Percentiles rank a stretch among this genome's conserved stretches.
These are phyloP conservation scores for Drosophila hydei DNA, from an alignment of 1,140 invertebrate species.

Conservation along the genomic window DNA sequence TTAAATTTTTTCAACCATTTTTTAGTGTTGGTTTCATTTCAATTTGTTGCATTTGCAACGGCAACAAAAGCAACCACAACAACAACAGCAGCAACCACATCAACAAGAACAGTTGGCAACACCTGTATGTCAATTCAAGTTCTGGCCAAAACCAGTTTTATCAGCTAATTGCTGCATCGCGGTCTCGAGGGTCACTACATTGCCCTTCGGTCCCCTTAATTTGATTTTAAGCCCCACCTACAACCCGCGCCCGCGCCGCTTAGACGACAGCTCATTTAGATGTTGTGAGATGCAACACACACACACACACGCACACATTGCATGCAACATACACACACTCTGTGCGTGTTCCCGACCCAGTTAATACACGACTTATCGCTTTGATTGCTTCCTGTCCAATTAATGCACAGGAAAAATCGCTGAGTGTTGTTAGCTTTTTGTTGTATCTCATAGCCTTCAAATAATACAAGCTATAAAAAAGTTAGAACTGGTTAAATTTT, in stretches of 20 bases:
- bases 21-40: no score
- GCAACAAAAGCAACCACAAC: constrained; percentile 8
- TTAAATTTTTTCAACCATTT: not conserved
- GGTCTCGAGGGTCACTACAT: not conserved
- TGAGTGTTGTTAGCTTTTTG: constrained; percentile 5
- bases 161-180: constrained; percentile 31
- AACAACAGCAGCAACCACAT: not conserved
- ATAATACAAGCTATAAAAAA: not conserved
- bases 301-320: not conserved
- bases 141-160: constrained; percentile 47
- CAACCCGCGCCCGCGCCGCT: not conserved
- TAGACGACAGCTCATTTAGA: constrained; percentile 18
- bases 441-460: not conserved
- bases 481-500: no score
- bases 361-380: not conserved
- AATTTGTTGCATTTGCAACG: no score
- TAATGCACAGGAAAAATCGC: constrained; percentile 35
- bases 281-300: constrained; percentile 20
- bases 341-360: not conserved
- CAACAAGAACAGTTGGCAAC: not conserved
- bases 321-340: not conserved
- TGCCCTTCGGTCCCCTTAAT: constrained; percentile 2
- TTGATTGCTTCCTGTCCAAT: constrained; percentile 31
- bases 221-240: not conserved
- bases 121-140: constrained; percentile 25